Conservation (phyloP, 2,797 vertebrate species). For the Calcarius lapponicus region DNA sequence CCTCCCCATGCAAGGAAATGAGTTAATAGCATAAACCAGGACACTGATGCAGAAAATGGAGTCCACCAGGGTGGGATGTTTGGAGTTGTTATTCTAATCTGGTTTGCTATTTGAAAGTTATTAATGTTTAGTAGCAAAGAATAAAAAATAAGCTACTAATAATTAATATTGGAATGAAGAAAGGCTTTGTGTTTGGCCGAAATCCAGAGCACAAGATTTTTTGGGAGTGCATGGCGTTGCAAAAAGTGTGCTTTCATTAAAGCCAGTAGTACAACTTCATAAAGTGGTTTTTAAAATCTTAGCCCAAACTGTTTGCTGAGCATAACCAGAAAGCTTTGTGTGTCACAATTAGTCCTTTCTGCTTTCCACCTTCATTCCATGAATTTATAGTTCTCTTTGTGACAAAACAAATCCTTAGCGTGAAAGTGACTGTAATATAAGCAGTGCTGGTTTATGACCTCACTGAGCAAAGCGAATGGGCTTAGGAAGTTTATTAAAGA, state of each 20-base stretch:
- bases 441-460: slow-evolving; percentile 45
- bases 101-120: slow-evolving; percentile 34
- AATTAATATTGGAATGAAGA: slow-evolving; percentile 37
- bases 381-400: slow-evolving; percentile 44
- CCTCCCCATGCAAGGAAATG: neutral
- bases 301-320: slow-evolving; percentile 44
- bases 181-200: slow-evolving; percentile 3
- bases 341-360: slow-evolving; percentile 46
- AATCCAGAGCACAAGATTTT: slow-evolving; percentile 26
- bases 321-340: slow-evolving; percentile 53
- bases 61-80: neutral
- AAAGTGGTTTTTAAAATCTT: slow-evolving; percentile 18
- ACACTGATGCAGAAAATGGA: slow-evolving; percentile 30
- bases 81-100: slow-evolving; percentile 15
- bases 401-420: slow-evolving; percentile 56
- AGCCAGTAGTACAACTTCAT: neutral
- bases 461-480: neutral
- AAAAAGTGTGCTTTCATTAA: slow-evolving; percentile 30
- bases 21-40: neutral
- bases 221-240: neutral
- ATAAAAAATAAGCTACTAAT: slow-evolving; percentile 39
- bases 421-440: slow-evolving; percentile 64
- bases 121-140: slow-evolving; percentile 1
- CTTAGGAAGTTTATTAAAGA: slow-evolving; percentile 59
- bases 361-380: slow-evolving; percentile 6